Base-by-base conservation (phyloP, 2,888 invertebrate genomes). In the Rhamnusium bicolor region DNA sequence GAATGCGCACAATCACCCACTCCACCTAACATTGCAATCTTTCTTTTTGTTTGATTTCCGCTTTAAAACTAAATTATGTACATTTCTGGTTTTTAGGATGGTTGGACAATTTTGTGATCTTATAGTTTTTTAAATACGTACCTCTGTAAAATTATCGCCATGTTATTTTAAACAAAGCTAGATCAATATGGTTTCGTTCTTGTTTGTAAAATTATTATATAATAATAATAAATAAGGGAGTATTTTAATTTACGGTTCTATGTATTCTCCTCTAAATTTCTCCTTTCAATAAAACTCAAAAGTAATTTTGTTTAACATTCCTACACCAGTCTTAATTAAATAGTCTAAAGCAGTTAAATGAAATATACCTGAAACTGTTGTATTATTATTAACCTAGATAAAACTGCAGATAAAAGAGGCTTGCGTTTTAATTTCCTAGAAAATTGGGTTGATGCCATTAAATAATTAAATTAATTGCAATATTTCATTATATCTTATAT, bases 231-330 rank as follows among this genome's bases (percentile, higher is more conserved):
- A 24, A 24, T 24, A 24, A 24, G 24, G 3, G 24, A 24, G 6
- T 4, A 24, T 24, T 6, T 24, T 24, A 24, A 69, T 61, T 69
- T 61, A 69, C 69, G 53, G 62, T 24, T 32, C 69, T 49, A 29
- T 18, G 60, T 24, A 32, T 49, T 27, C 51, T 61, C 69, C 62
- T 51, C 51, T 61, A 56, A 71, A 46, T 60, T 53, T 19, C 62
- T 71, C 74, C 73, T 77, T 80, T 79, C 77, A 80, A 78, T 78
- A 77, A 78, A 77, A 80, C 75, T 74, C 77, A 74, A 77, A 77
- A 78, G 80, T 79, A 80, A 80, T 80, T 80, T 78, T 78, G 77
- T 80, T 78, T 76, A 76, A 74, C 80, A 78, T 79, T 76, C 78
- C 78, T 72, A 72, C 75, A 77, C 76, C n/a, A 29, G 24, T 51